Conservation (phyloP, 1,140 invertebrate genomes). For the Trypoxylus dichotomus region DNA sequence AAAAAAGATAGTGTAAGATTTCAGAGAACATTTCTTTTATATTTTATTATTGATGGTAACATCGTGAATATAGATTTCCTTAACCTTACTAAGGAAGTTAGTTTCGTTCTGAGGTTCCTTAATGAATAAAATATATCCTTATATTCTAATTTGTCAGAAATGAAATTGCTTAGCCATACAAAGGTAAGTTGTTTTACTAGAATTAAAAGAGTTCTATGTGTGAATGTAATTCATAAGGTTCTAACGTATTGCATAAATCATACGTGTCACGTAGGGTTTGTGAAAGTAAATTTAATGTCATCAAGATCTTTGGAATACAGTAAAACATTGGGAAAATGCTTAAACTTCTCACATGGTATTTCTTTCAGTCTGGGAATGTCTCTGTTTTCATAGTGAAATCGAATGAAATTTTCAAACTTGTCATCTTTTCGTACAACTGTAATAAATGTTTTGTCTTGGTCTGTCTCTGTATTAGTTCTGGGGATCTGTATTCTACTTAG, state of each 20-base stretch:
- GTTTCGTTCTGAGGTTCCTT: slow-evolving; percentile 29
- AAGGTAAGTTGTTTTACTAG: slow-evolving; percentile 37
- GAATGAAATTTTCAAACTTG: slow-evolving; percentile 44
- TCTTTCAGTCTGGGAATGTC: slow-evolving; percentile 37
- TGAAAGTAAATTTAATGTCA: slow-evolving; percentile 40
- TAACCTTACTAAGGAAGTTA: neutral
- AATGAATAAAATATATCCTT: slow-evolving; percentile 45
- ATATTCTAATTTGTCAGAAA: slow-evolving; percentile 42
- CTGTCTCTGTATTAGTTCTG: slow-evolving; percentile 30
- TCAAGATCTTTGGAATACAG: slow-evolving; percentile 45
- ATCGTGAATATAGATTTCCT: slow-evolving; percentile 31
- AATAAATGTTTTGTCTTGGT: slow-evolving; percentile 26
- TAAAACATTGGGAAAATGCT: slow-evolving; percentile 40
- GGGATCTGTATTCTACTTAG: slow-evolving; percentile 39
- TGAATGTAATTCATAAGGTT: slow-evolving; percentile 34
- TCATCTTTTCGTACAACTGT: slow-evolving; percentile 26
- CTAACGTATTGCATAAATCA: slow-evolving; percentile 34
- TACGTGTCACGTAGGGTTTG: slow-evolving; percentile 35
- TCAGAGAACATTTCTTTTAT: slow-evolving; percentile 32
- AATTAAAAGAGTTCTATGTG: slow-evolving; percentile 34
- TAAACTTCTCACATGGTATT: slow-evolving; percentile 40
- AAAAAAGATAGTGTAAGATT: slow-evolving; percentile 31
- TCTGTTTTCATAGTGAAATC: slow-evolving; percentile 43
- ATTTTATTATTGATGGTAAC: slow-evolving; percentile 27
- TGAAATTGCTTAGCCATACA: slow-evolving; percentile 40